Conservation (phyloP, 64 coral and sea anemone species). For the Actinia tenebrosa region DNA sequence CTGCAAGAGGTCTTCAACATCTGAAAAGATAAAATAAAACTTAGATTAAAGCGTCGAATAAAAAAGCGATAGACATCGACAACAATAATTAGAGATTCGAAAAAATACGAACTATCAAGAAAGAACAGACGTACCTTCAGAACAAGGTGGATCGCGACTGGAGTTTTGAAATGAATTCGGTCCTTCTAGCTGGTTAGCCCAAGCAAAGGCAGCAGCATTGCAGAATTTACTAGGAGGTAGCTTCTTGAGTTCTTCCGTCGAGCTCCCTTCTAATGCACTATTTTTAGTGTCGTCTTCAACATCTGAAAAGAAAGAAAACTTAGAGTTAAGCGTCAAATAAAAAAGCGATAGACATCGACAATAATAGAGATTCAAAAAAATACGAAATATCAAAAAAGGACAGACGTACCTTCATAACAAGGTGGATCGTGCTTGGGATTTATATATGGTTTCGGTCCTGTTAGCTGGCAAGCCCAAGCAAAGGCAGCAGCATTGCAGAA, state of each 20-base stretch:
- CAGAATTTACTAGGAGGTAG: neutral
- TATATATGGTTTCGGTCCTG: neutral
- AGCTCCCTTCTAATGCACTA: neutral
- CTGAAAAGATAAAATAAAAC: neutral
- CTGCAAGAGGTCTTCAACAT: neutral
- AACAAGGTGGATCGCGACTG: neutral
- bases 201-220: neutral
- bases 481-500: conserved; percentile 7
- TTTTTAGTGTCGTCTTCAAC: neutral
- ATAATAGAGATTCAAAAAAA: neutral
- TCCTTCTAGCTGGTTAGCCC: neutral
- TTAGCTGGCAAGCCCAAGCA: conserved; percentile 4
- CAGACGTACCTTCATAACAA: neutral
- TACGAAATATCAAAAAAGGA: neutral
- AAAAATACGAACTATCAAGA: neutral
- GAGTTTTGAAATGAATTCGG: neutral
- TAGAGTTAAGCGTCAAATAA: neutral
- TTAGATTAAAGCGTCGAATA: neutral
- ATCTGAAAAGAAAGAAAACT: neutral
- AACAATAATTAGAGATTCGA: neutral
- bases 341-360: neutral
- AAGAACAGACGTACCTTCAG: neutral
- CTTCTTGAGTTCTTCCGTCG: conserved; percentile 22
- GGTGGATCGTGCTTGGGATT: neutral
- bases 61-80: neutral